These are phyloP conservation scores for Drosophila atroscutellata DNA, from an alignment of 2,888 invertebrate genomes.

Conservation along the genomic window DNA sequence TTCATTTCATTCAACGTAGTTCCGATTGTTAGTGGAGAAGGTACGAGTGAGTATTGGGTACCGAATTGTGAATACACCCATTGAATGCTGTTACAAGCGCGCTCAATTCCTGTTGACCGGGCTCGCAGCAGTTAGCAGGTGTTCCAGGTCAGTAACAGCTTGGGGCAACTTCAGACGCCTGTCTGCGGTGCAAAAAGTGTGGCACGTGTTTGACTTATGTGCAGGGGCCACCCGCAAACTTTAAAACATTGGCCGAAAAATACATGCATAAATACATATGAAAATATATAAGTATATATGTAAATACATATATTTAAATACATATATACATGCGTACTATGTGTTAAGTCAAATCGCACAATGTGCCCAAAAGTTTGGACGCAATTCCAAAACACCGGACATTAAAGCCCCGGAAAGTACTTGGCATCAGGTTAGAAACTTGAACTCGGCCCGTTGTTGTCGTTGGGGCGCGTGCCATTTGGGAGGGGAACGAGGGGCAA, in stretches of 20 bases:
- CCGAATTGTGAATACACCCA: constrained; percentile 61
- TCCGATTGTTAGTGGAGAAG: neutral
- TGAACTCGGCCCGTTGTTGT: constrained; percentile 8
- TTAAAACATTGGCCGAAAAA: constrained; percentile 61
- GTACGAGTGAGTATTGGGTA: constrained; percentile 25
- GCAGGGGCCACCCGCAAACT: constrained; percentile 61
- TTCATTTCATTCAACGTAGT: constrained; percentile 63
- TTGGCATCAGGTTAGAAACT: constrained; percentile 60
- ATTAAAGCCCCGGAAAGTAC: constrained; percentile 68
- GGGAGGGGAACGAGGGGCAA: neutral
- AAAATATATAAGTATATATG: neutral
- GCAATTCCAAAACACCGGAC: constrained; percentile 63
- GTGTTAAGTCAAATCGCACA: constrained; percentile 58
- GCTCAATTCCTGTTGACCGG: constrained; percentile 58
- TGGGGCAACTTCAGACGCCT: constrained; percentile 48
- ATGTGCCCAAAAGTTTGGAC: constrained; percentile 48
- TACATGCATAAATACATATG: constrained; percentile 13
- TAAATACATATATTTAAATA: neutral
- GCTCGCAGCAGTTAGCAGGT: constrained; percentile 68
- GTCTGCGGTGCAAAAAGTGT: constrained; percentile 27
- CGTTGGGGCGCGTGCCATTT: neutral
- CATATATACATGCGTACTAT: neutral
- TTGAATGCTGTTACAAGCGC: constrained; percentile 48
- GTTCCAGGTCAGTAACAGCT: constrained; percentile 46
- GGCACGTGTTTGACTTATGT: constrained; percentile 79